phyloP scores from a whole-genome alignment of 2,113 vertebrate species.

The Pithys albifrons region DNA sequence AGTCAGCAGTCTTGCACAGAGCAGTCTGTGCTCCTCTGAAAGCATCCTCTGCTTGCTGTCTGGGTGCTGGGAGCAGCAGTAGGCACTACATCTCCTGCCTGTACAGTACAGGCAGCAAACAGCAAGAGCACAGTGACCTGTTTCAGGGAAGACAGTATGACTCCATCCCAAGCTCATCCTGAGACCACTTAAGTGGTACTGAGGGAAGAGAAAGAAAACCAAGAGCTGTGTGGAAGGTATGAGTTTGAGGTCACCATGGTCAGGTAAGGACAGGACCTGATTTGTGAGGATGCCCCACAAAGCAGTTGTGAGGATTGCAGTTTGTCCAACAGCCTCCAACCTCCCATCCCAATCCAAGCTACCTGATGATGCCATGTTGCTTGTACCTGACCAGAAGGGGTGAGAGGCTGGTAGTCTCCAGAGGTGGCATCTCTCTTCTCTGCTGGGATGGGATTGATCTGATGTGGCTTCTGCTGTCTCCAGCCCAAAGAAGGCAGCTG shows the following conservation, averaged over 20 bases:
- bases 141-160: background rate
- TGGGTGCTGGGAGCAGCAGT: background rate
- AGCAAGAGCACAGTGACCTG: background rate
- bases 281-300: background rate
- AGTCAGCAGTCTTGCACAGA: background rate
- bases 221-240: background rate
- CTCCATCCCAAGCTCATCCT: background rate
- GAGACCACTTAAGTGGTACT: background rate
- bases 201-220: background rate
- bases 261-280: background rate
- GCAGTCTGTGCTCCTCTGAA: background rate
- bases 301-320: background rate
- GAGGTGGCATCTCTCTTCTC: background rate
- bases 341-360: accelerated
- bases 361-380: background rate
- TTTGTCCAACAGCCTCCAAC: background rate
- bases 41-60: background rate
- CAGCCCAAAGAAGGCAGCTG: background rate
- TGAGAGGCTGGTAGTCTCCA: background rate
- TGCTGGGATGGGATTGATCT: accelerated
- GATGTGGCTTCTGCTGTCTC: background rate
- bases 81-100: background rate
- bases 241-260: background rate
- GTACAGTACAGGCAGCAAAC: background rate
- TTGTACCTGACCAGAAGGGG: background rate